These are phyloP conservation scores for Mastacembelus armatus DNA, from an alignment of 2,797 vertebrate genomes.

Conservation along the genomic window DNA sequence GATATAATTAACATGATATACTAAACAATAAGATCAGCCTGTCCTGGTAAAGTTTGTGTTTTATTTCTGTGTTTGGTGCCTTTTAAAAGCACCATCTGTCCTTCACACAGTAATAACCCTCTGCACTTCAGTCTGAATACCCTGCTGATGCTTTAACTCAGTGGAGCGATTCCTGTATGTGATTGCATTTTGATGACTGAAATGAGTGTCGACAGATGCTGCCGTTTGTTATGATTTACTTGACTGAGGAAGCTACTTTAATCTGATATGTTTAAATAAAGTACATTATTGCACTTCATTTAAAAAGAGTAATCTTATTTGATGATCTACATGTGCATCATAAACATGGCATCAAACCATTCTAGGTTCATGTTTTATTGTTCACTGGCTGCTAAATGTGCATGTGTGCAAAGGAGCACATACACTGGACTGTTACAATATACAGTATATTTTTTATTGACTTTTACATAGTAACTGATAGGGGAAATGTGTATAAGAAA, in stretches of 20 bases:
- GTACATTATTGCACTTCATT: neutral
- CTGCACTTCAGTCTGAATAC: neutral
- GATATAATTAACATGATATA: too few species aligned
- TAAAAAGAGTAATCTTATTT: neutral
- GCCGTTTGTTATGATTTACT: neutral
- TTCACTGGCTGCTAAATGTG: neutral
- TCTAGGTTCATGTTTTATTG: neutral
- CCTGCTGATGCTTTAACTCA: neutral
- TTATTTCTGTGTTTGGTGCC: neutral
- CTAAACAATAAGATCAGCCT: too few species aligned
- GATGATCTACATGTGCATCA: neutral
- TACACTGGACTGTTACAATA: neutral
- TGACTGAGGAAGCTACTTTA: neutral
- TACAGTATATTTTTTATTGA: neutral
- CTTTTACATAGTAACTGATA: neutral
- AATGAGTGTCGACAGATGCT: neutral
- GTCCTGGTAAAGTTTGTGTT: too few species aligned
- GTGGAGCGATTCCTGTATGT: neutral
- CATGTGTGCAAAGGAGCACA: neutral
- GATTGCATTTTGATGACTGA: neutral
- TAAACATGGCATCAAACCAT: neutral
- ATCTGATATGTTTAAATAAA: neutral
- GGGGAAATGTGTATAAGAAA: too few species aligned
- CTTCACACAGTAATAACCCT: neutral
- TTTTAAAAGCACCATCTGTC: slow-evolving; percentile 20